These are phyloP conservation scores for Ursus arctos DNA, from an alignment of 2,113 vertebrate genomes.

Conservation along the genomic window DNA sequence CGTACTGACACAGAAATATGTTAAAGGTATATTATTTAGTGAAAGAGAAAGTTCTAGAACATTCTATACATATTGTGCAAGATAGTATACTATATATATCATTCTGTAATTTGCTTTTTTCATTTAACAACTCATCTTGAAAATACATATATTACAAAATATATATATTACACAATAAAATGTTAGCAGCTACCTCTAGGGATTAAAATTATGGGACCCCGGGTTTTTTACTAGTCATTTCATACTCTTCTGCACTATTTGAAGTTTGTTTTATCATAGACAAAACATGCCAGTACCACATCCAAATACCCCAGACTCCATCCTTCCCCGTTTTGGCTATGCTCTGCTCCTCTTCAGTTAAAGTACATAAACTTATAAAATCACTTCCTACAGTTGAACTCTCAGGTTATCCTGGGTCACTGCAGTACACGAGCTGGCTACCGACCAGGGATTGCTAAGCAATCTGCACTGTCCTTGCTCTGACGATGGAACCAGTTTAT, in stretches of 20 bases:
- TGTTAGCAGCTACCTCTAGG: neutral
- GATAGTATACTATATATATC: neutral
- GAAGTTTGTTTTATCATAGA: neutral
- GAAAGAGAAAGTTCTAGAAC: slow-evolving; percentile 15
- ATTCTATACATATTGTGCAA: neutral
- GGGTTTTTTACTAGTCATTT: neutral
- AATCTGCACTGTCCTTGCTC: neutral
- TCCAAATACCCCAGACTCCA: neutral
- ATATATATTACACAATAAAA: neutral
- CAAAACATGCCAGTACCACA: neutral
- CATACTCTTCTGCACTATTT: neutral
- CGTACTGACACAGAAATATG: neutral
- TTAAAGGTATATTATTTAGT: neutral
- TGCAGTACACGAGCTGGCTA: neutral
- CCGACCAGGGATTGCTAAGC: neutral
- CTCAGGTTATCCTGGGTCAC: neutral
- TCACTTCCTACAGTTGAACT: neutral
- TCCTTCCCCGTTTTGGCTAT: neutral
- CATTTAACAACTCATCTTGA: neutral
- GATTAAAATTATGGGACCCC: neutral
- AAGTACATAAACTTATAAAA: neutral
- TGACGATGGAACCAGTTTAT: slow-evolving; percentile 28
- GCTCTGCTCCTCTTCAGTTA: neutral
- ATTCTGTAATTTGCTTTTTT: neutral
- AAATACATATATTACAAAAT: neutral